A percentile compares a stretch with the other conserved stretches of the same genome.
These are phyloP conservation scores for Probosciger aterrimus DNA, from an alignment of 2,113 vertebrate species.

Conservation along the genomic window DNA sequence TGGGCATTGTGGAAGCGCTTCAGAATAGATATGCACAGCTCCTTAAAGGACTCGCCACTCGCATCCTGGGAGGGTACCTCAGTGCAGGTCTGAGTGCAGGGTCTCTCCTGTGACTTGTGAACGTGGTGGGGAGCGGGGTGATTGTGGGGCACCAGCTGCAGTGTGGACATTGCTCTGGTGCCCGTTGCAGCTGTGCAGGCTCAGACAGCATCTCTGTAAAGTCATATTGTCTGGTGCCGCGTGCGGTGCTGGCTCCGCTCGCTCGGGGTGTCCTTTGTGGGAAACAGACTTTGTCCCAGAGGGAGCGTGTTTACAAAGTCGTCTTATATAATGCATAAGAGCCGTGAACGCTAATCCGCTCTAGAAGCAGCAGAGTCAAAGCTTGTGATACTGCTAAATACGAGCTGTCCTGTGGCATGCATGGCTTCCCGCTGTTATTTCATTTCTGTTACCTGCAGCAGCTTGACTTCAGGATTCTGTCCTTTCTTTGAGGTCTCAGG, in stretches of 20 bases:
- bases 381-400: neutral
- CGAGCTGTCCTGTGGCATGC: fast-evolving
- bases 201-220: neutral
- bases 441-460: neutral
- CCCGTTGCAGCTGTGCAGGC: neutral
- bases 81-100: neutral
- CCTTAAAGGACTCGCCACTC: fast-evolving
- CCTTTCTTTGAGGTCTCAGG: neutral
- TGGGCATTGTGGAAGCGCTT: neutral
- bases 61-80: fast-evolving
- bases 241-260: fast-evolving
- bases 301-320: neutral
- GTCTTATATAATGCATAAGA: neutral
- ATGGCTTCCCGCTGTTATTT: neutral
- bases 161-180: fast-evolving
- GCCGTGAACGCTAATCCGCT: neutral
- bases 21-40: neutral
- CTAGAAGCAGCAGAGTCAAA: neutral
- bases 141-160: neutral
- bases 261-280: neutral
- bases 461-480: neutral
- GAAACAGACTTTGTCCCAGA: neutral
- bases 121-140: neutral
- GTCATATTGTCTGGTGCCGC: fast-evolving
- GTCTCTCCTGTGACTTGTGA: neutral